Percentiles rank a stretch among this genome's conserved stretches.
These are phyloP conservation scores for Procambarus virginalis DNA, from an alignment of 1,140 invertebrate genomes.

Conservation along the genomic window DNA sequence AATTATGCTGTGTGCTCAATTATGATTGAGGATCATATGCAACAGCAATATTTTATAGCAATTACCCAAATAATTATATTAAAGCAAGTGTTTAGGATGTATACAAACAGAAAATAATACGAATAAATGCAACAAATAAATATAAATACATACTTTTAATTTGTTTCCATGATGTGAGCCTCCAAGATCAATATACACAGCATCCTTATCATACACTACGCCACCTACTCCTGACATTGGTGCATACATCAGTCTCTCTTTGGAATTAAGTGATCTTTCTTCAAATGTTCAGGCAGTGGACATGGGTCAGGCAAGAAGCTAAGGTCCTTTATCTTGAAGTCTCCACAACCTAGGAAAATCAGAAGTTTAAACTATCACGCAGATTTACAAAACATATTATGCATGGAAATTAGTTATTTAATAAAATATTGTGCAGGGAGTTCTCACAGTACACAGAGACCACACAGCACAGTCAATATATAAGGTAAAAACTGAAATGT, in stretches of 20 bases:
- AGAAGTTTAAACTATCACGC: too few relatives aligned
- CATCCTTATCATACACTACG: constrained; percentile 99
- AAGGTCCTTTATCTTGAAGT: constrained; percentile 88
- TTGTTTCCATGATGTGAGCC: constrained; percentile 90
- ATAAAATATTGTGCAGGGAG: too few relatives aligned
- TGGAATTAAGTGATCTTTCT: constrained; percentile 90
- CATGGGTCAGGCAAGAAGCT: constrained; percentile 95
- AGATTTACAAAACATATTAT: too few relatives aligned
- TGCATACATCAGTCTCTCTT: constrained; percentile 96
- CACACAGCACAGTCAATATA: too few relatives aligned
- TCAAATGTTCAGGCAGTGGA: constrained; percentile 90
- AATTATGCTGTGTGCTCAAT: too few relatives aligned
- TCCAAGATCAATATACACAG: constrained; percentile 97
- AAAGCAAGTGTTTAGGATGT: not conserved
- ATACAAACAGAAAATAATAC: not conserved
- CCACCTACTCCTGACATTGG: constrained; percentile 99
- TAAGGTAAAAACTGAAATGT: too few relatives aligned
- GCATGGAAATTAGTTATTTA: too few relatives aligned
- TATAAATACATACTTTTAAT: constrained; percentile 51
- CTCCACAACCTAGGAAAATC: constrained; percentile 83
- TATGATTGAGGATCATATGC: too few relatives aligned
- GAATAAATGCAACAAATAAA: not conserved
- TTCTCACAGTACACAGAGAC: too few relatives aligned
- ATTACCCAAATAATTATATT: too few relatives aligned
- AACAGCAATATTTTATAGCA: too few relatives aligned